A percentile compares a stretch with the other conserved stretches of the same genome.
These are phyloP conservation scores for Drosophila austrosaltans DNA, from an alignment of 2,888 invertebrate genomes.

Conservation along the genomic window DNA sequence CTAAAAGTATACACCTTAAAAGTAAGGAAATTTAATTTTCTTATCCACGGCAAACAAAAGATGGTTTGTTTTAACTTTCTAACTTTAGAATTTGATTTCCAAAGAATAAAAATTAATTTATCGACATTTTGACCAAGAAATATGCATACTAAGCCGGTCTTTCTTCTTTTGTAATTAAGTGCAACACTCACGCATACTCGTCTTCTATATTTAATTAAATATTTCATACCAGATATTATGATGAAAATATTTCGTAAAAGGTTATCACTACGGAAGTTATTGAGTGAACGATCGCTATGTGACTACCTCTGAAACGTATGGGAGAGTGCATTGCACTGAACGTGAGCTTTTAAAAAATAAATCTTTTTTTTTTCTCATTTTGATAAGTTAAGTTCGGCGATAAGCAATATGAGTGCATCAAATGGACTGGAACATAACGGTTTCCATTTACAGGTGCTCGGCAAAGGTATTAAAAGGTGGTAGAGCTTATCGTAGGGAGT, in stretches of 20 bases:
- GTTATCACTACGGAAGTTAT: conserved; percentile 2
- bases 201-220: too few species aligned
- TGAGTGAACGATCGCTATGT: neutral
- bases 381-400: neutral
- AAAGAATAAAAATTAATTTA: too few species aligned
- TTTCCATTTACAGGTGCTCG: neutral
- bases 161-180: too few species aligned
- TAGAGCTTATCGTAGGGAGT: too few species aligned
- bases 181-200: too few species aligned
- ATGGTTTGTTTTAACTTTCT: too few species aligned
- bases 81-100: too few species aligned
- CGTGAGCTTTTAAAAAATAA: neutral
- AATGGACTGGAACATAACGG: neutral
- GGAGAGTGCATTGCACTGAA: neutral
- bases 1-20: too few species aligned
- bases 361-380: neutral
- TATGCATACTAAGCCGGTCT: too few species aligned
- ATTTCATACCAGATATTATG: neutral
- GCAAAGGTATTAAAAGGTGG: too few species aligned
- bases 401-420: neutral
- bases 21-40: too few species aligned
- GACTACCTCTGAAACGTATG: neutral
- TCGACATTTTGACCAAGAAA: too few species aligned
- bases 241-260: neutral
- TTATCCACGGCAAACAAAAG: neutral